Evolutionary conservation across 1,140 invertebrate genomes (phyloP).

Genomic region (Lordiphosa mommai): DNA sequence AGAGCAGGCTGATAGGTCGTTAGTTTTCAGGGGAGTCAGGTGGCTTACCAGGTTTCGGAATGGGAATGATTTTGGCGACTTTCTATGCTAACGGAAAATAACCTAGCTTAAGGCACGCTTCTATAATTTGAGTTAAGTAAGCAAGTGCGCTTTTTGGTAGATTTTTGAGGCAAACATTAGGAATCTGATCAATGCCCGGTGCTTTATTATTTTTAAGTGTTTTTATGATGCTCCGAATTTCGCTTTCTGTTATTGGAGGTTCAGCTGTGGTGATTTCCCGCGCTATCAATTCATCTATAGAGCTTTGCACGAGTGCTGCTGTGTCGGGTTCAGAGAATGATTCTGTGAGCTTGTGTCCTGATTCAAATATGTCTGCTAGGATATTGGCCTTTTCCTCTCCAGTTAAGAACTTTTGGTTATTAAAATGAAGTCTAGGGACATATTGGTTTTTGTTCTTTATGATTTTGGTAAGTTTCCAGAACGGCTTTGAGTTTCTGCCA

Average conservation of each 20-base stretch:
- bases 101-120: background rate
- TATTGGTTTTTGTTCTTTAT: constrained; percentile 10
- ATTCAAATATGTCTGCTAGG: constrained; percentile 9
- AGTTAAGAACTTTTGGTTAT: background rate
- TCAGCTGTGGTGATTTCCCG: background rate
- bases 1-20: background rate
- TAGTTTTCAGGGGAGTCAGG: constrained; percentile 1
- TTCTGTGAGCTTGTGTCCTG: constrained; percentile 2
- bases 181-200: background rate
- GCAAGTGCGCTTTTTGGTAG: background rate
- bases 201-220: background rate
- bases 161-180: background rate
- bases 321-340: background rate
- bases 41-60: background rate
- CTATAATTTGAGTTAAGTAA: background rate
- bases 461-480: constrained; percentile 14
- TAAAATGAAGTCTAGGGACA: background rate
- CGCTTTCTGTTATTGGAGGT: background rate
- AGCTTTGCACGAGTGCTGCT: background rate
- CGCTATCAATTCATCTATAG: background rate
- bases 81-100: constrained; percentile 1
- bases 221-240: background rate
- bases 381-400: background rate
- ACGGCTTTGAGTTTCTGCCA: background rate
- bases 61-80: constrained; percentile 2